These are phyloP conservation scores for Eremobia ochroleuca DNA, from an alignment of 2,888 invertebrate genomes.

Conservation along the genomic window DNA sequence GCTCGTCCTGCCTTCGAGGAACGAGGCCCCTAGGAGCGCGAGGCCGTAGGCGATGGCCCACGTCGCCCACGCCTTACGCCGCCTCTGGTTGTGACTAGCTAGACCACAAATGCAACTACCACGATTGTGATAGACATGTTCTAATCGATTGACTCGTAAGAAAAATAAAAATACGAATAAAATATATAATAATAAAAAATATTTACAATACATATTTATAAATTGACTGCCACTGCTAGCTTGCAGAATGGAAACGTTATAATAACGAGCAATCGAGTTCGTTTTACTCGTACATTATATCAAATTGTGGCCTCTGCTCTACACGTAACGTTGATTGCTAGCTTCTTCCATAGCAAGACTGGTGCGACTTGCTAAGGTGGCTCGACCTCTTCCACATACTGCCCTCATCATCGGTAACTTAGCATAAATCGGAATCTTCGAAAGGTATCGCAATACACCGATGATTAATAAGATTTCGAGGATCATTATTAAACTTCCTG, in stretches of 20 bases:
- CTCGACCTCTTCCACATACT: background rate
- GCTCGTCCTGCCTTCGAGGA: too few relatives aligned
- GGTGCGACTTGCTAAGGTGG: background rate
- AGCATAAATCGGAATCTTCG: background rate
- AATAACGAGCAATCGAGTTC: background rate
- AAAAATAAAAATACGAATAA: background rate
- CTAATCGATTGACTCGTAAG: background rate
- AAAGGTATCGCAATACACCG: background rate
- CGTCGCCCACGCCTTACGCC: too few relatives aligned
- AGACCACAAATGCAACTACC: background rate
- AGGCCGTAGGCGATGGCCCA: too few relatives aligned
- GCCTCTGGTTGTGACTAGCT: background rate
- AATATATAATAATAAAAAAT: background rate
- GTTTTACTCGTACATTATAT: too few relatives aligned
- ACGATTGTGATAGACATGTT: background rate
- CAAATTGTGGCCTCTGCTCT: background rate
- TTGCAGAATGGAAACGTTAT: background rate
- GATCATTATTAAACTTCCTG: background rate
- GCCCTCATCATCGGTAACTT: background rate
- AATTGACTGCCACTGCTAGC: background rate
- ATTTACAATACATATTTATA: background rate
- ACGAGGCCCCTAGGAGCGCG: too few relatives aligned
- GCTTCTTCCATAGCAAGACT: background rate
- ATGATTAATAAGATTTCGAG: background rate
- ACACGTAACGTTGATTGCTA: background rate